Evolutionary conservation across 2,888 invertebrate genomes (phyloP), one percentile per base, ranked within the genome.

Genomic region (Petrophora chlorosata): DNA sequence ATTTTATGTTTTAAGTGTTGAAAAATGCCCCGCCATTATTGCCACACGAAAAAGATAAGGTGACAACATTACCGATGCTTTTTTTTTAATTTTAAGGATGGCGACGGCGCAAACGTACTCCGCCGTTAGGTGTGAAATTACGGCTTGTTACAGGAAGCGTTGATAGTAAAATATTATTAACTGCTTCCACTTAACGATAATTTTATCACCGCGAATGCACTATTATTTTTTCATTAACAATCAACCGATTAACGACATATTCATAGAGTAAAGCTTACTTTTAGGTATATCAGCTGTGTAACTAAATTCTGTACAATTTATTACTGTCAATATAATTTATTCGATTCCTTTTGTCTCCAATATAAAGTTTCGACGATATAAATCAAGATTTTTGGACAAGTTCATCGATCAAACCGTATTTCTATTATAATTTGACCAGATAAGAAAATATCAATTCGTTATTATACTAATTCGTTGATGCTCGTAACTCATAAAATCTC

Each of bases 1-100:
- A 82, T 82, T 80, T 82, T 82, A 80, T 79, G 82, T 80, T 79
- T 76, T 71, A 79, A 81, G 76, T 76, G 80, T 82, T 79, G 73
- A 81, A 80, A 82, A 83, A 82, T 73, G 76, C 67, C 58, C 63
- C 67, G 59, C 71, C 75, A 73, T 79, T 76, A 75, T 72, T 73
- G 68, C 64, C 61, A 63, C 67, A 65, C 60, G 63, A 69, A 67
- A 63, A 65, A 65, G 85, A 85, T 83, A 85, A 82, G 72, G 65
- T 61, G 70, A 65, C 59, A 66, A 67, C 66, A 67, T 70, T 68
- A 64, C 68, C 61, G 59, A 59, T 60, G 46, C 56, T 65, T 58
- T 67, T 67, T 73, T 73, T 72, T 67, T 68, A 70, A 71, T 71
- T 78, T 75, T 68, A 74, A 63, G 59, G 57, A 71, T 76, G 72